A percentile compares a stretch with the other conserved stretches of the same genome.
These are phyloP conservation scores for Peucedramus taeniatus DNA, from an alignment of 2,113 vertebrate genomes.

Conservation along the genomic window DNA sequence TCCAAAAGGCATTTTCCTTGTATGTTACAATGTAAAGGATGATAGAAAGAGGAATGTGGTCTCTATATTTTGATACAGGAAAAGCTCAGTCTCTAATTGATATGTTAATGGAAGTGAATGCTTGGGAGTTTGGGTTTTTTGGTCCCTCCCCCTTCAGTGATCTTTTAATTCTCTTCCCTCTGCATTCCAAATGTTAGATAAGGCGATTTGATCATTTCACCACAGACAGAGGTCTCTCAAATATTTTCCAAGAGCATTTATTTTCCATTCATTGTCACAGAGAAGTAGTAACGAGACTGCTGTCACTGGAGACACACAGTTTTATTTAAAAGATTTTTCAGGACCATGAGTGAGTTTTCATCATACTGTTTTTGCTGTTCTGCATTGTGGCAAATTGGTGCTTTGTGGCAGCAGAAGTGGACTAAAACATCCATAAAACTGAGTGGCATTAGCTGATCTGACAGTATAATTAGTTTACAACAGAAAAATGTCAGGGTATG, in stretches of 20 bases:
- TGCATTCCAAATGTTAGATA: neutral
- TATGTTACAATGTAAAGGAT: neutral
- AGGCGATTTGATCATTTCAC: neutral
- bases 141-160: accelerated
- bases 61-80: neutral
- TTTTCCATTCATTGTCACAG: neutral
- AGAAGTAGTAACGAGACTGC: neutral
- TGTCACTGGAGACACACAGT: neutral
- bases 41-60: neutral
- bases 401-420: neutral
- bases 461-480: neutral
- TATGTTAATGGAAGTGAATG: neutral
- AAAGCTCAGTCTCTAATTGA: neutral
- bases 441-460: neutral
- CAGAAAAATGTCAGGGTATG: neutral
- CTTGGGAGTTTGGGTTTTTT: neutral
- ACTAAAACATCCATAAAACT: neutral
- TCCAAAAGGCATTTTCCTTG: neutral
- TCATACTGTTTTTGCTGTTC: neutral
- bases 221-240: neutral
- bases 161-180: neutral
- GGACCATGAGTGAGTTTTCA: neutral
- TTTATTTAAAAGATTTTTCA: neutral
- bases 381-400: neutral
- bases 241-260: neutral